Percentiles rank a stretch among this genome's conserved stretches.
These are phyloP conservation scores for Scrobipalpa costella DNA, from an alignment of 2,888 invertebrate species.

Conservation along the genomic window DNA sequence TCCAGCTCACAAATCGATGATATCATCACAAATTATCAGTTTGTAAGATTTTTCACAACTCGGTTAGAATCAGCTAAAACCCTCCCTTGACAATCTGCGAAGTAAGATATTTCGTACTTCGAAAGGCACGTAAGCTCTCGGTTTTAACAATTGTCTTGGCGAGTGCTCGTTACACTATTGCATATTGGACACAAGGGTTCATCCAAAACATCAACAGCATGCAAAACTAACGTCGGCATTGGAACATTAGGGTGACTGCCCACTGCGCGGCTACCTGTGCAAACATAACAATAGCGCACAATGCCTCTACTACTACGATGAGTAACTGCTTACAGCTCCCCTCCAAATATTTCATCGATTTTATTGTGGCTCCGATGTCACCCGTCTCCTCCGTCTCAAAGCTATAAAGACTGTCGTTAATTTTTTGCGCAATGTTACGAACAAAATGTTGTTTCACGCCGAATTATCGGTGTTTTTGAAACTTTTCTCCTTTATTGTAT, in stretches of 20 bases:
- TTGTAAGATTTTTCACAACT: too few relatives aligned
- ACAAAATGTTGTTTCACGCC: conserved; percentile 55
- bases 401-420: conserved; percentile 66
- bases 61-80: too few relatives aligned
- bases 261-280: conserved; percentile 70
- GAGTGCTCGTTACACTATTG: too few relatives aligned
- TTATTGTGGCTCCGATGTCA: conserved; percentile 81
- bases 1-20: too few relatives aligned
- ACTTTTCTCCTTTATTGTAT: conserved; percentile 4
- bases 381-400: conserved; percentile 76
- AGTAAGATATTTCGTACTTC: too few relatives aligned
- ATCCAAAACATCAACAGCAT: not conserved
- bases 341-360: conserved; percentile 79
- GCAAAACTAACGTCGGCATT: not conserved
- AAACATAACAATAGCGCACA: conserved; percentile 55
- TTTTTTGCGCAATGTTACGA: conserved; percentile 60
- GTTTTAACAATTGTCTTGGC: too few relatives aligned
- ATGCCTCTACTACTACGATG: conserved; percentile 32
- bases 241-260: conserved; percentile 46
- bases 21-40: too few relatives aligned
- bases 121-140: too few relatives aligned
- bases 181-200: too few relatives aligned
- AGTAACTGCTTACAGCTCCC: conserved; percentile 51
- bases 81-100: too few relatives aligned
- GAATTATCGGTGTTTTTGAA: conserved; percentile 41